These are phyloP conservation scores for Formica exsecta DNA, from an alignment of 1,140 invertebrate species.

Conservation along the genomic window DNA sequence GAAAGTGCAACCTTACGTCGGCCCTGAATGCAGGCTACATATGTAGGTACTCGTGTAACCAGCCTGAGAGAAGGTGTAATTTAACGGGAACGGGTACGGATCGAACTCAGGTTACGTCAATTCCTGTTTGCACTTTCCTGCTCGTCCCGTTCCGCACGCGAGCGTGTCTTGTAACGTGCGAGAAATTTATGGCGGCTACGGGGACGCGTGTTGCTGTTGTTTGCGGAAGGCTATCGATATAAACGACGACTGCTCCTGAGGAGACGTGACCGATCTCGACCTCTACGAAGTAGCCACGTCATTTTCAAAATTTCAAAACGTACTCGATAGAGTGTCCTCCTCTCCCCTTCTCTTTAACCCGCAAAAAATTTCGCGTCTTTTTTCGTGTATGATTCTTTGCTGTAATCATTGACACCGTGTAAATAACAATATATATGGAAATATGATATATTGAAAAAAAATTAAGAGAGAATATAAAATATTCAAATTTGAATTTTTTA, in stretches of 20 bases:
- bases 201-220: conserved; percentile 35
- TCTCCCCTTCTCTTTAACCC: background rate
- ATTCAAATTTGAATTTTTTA: too few relatives aligned
- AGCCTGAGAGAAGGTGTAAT: conserved; percentile 72
- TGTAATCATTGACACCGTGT: too few relatives aligned
- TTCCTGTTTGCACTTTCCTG: conserved; percentile 73
- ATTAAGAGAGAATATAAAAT: too few relatives aligned
- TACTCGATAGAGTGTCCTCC: background rate
- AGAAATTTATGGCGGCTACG: conserved; percentile 55
- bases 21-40: conserved; percentile 25
- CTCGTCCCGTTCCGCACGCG: conserved; percentile 35
- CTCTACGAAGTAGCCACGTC: background rate
- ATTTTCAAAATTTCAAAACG: background rate
- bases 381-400: background rate
- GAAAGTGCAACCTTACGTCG: conserved; percentile 32
- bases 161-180: conserved; percentile 40
- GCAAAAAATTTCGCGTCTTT: background rate
- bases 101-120: conserved; percentile 74
- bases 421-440: too few relatives aligned
- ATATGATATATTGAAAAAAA: too few relatives aligned
- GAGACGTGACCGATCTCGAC: conserved; percentile 46
- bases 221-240: conserved; percentile 44
- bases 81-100: conserved; percentile 74
- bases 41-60: conserved; percentile 67
- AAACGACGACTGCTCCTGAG: conserved; percentile 19